Conservation (phyloP, 1,140 invertebrate genomes). For the Manduca sexta region DNA sequence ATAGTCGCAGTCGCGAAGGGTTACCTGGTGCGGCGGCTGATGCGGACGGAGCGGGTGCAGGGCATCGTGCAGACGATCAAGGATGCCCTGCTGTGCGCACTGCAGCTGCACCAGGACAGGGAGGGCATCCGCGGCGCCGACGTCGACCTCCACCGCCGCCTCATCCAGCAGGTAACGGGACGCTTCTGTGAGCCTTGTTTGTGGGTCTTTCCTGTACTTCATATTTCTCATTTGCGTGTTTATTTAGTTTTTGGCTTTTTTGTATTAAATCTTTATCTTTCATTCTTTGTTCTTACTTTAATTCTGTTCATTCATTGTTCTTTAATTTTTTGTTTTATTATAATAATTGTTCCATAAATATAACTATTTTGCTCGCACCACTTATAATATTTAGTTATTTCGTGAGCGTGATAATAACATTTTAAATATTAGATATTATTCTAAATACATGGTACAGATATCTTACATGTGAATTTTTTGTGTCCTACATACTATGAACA, state of each 20-base stretch:
- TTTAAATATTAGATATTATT: no score
- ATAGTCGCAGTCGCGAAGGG: constrained; percentile 86
- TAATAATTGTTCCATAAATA: no score
- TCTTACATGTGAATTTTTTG: no score
- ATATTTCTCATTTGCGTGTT: background rate
- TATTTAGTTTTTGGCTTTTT: background rate
- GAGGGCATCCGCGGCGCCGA: constrained; percentile 75
- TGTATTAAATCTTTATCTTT: background rate
- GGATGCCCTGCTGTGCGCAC: constrained; percentile 83
- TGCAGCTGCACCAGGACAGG: constrained; percentile 81
- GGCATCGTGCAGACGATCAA: constrained; percentile 85
- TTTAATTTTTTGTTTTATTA: no score
- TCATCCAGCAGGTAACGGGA: constrained; percentile 76
- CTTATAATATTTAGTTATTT: no score
- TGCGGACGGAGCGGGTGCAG: constrained; percentile 86
- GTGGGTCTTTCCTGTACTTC: background rate
- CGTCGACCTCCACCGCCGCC: constrained; percentile 76
- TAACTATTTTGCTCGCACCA: no score
- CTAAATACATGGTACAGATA: no score
- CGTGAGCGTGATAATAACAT: no score
- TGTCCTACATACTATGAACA: no score
- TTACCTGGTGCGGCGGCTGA: constrained; percentile 84
- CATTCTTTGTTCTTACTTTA: background rate
- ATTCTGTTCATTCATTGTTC: no score
- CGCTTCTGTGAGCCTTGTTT: constrained; percentile 3